Conservation (phyloP, 2,888 invertebrate genomes). For the Toxonevra muliebris region DNA sequence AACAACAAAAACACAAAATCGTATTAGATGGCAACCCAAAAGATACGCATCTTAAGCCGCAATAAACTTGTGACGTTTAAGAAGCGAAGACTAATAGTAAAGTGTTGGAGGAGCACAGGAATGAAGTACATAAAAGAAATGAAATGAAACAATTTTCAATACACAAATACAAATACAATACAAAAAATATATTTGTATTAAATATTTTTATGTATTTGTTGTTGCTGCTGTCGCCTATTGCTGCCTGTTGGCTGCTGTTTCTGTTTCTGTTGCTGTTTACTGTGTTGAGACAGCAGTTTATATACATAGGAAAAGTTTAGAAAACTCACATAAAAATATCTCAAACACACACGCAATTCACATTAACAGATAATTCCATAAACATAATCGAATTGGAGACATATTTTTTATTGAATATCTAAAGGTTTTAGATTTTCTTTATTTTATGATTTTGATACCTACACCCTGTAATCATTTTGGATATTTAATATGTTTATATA, state of each 20-base stretch:
- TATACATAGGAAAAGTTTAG: slow-evolving; percentile 18
- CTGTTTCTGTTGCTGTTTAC: too few species aligned
- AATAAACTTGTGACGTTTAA: too few species aligned
- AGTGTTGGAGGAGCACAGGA: too few species aligned
- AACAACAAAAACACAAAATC: neutral
- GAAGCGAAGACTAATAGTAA: neutral
- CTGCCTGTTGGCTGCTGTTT: too few species aligned
- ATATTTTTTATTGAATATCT: too few species aligned
- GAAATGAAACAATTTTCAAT: neutral
- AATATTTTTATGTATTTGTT: neutral
- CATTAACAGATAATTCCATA: slow-evolving; percentile 27
- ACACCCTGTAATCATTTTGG: too few species aligned
- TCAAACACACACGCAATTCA: neutral
- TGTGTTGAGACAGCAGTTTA: too few species aligned
- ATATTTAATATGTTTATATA: too few species aligned
- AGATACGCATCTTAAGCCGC: slow-evolving; percentile 7
- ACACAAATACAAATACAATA: neutral
- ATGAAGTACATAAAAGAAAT: neutral
- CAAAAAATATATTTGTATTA: neutral
- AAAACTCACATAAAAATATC: slow-evolving; percentile 15
- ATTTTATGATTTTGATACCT: too few species aligned
- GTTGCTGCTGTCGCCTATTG: neutral
- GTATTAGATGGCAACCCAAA: slow-evolving; percentile 4
- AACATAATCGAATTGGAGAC: too few species aligned
- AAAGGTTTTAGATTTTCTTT: too few species aligned